These are phyloP conservation scores for Carabus problematicus DNA, from an alignment of 2,888 invertebrate species.

Conservation along the genomic window DNA sequence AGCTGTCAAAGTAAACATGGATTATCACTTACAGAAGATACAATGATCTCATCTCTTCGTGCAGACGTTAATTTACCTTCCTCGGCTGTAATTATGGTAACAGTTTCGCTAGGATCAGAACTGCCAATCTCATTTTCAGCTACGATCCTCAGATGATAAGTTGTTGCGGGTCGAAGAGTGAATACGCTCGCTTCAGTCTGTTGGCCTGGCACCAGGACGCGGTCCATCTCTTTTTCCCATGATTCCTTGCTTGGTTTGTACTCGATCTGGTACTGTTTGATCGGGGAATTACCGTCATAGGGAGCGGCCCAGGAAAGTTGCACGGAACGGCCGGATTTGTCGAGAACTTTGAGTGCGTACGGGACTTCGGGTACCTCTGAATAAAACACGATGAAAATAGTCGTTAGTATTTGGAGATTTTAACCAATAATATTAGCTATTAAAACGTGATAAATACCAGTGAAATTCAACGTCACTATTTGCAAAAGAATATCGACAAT, in stretches of 20 bases:
- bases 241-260: slow-evolving; percentile 85
- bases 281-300: slow-evolving; percentile 89
- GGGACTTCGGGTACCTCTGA: slow-evolving; percentile 88
- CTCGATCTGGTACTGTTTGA: slow-evolving; percentile 88
- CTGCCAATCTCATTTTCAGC: slow-evolving; percentile 93
- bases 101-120: slow-evolving; percentile 92
- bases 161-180: slow-evolving; percentile 87
- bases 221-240: slow-evolving; percentile 86
- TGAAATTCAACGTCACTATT: neutral
- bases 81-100: slow-evolving; percentile 94
- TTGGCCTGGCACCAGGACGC: slow-evolving; percentile 88
- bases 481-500: no score
- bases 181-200: slow-evolving; percentile 89
- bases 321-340: slow-evolving; percentile 89
- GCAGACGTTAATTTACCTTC: slow-evolving; percentile 64
- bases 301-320: slow-evolving; percentile 93
- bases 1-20: slow-evolving; percentile 55
- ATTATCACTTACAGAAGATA: neutral
- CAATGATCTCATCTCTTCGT: neutral
- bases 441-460: neutral
- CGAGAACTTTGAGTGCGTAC: slow-evolving; percentile 84
- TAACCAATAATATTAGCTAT: no score
- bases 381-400: no score
- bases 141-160: slow-evolving; percentile 90
- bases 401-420: no score